These are phyloP conservation scores for Cheumatopsyche charites DNA, from an alignment of 1,140 invertebrate species.

Conservation along the genomic window DNA sequence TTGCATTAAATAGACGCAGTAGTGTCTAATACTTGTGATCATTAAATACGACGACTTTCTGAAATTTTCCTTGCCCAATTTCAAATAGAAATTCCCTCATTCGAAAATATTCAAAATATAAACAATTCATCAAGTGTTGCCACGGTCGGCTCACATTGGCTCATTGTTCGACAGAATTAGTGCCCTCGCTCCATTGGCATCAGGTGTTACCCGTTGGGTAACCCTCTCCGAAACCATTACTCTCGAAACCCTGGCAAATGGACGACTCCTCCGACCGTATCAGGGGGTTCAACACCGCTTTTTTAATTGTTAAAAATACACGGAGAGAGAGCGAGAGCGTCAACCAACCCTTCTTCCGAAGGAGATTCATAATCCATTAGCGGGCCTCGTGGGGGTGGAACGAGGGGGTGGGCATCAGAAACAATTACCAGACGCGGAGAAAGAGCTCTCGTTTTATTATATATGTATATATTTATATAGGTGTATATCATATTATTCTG, in stretches of 20 bases:
- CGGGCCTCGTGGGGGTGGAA: conserved; percentile 2
- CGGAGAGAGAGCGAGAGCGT: too few relatives aligned
- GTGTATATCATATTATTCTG: too few relatives aligned
- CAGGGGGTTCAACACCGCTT: neutral
- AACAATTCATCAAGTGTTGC: too few relatives aligned
- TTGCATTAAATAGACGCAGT: too few relatives aligned
- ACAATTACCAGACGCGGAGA: conserved; percentile 37
- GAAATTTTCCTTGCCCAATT: too few relatives aligned
- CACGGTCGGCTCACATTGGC: too few relatives aligned
- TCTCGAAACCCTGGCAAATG: too few relatives aligned
- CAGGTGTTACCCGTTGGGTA: conserved; percentile 27
- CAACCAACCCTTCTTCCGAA: conserved; percentile 33
- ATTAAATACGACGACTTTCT: too few relatives aligned
- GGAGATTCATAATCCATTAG: conserved; percentile 50
- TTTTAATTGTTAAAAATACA: conserved; percentile 46
- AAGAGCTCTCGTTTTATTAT: neutral
- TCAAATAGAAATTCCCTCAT: too few relatives aligned
- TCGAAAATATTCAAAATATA: too few relatives aligned
- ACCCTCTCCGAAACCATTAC: conserved; percentile 21
- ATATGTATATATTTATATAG: neutral
- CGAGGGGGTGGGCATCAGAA: conserved; percentile 31
- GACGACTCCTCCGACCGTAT: too few relatives aligned
- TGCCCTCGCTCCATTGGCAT: conserved; percentile 14
- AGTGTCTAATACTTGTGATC: too few relatives aligned
- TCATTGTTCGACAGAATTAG: neutral